Conservation (phyloP, 1,140 invertebrate genomes). For the Sarcophaga peregrina region DNA sequence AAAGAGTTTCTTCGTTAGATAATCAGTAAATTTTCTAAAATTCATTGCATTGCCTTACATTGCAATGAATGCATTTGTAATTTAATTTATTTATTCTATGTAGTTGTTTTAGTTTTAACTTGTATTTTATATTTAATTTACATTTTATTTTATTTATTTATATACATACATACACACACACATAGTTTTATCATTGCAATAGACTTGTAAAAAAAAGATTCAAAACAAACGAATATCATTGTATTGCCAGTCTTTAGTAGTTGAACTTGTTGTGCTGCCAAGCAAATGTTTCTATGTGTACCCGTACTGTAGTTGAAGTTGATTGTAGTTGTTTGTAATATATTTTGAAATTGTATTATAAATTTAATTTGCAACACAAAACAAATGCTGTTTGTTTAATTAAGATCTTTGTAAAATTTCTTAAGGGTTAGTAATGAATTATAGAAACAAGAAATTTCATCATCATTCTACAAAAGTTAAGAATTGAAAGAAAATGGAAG, state of each 20-base stretch:
- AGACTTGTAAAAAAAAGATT: too few relatives aligned
- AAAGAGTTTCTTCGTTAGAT: too few relatives aligned
- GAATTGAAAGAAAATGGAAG: too few relatives aligned
- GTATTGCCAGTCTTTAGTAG: background rate
- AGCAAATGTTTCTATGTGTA: background rate
- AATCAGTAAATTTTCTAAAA: too few relatives aligned
- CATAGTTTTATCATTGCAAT: too few relatives aligned
- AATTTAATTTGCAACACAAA: conserved; percentile 6
- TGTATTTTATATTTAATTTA: too few relatives aligned
- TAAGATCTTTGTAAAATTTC: conserved; percentile 17
- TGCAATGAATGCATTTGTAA: too few relatives aligned
- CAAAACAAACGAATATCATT: background rate
- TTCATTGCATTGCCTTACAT: too few relatives aligned
- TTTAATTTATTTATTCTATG: too few relatives aligned
- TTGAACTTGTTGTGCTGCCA: background rate
- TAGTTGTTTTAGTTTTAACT: too few relatives aligned
- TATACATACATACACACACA: too few relatives aligned
- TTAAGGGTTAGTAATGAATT: background rate
- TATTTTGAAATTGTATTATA: conserved; percentile 12
- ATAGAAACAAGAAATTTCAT: background rate
- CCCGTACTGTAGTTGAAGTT: background rate
- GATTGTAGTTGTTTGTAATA: background rate
- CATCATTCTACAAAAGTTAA: background rate
- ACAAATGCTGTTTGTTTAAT: background rate
- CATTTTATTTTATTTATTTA: too few relatives aligned